A percentile compares a stretch with the other conserved stretches of the same genome.
phyloP scores from a whole-genome alignment of 2,888 invertebrate genomes.

The Andricus curvator region DNA sequence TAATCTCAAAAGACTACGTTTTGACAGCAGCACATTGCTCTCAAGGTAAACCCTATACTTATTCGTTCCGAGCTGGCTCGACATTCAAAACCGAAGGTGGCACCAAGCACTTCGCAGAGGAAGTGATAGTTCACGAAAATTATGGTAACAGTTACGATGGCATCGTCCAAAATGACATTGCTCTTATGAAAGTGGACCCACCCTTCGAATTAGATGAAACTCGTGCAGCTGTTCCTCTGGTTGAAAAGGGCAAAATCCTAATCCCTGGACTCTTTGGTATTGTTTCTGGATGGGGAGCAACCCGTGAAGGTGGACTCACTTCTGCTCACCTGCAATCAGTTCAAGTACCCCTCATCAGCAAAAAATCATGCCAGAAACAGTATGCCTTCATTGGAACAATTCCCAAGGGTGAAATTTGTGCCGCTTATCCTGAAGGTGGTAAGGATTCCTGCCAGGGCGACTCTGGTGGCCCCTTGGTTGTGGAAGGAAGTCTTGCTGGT shows the following conservation, averaged over 20 bases:
- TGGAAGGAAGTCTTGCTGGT: constrained; percentile 62
- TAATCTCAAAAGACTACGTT: constrained; percentile 42
- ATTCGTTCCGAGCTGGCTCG: constrained; percentile 43
- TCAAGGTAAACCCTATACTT: neutral
- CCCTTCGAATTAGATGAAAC: constrained; percentile 47
- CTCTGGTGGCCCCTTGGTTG: constrained; percentile 67
- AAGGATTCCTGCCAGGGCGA: constrained; percentile 72
- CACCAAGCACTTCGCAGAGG: constrained; percentile 35
- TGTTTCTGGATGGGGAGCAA: constrained; percentile 50
- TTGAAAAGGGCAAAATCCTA: constrained; percentile 38
- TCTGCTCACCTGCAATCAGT: constrained; percentile 70
- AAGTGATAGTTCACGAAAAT: constrained; percentile 42
- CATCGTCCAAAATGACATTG: constrained; percentile 45
- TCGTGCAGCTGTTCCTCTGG: constrained; percentile 37
- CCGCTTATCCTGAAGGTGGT: constrained; percentile 81
- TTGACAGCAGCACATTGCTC: constrained; percentile 50
- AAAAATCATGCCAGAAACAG: constrained; percentile 76
- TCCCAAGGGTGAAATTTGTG: constrained; percentile 82
- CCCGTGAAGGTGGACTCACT: constrained; percentile 7
- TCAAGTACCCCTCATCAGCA: constrained; percentile 80
- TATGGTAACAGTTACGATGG: neutral
- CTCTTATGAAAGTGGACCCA: constrained; percentile 47
- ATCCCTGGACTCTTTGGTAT: neutral
- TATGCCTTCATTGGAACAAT: constrained; percentile 78
- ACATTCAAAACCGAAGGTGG: constrained; percentile 32